Evolutionary conservation across 2,888 invertebrate genomes (phyloP).

Genomic region (Dinocampus coccinellae): DNA sequence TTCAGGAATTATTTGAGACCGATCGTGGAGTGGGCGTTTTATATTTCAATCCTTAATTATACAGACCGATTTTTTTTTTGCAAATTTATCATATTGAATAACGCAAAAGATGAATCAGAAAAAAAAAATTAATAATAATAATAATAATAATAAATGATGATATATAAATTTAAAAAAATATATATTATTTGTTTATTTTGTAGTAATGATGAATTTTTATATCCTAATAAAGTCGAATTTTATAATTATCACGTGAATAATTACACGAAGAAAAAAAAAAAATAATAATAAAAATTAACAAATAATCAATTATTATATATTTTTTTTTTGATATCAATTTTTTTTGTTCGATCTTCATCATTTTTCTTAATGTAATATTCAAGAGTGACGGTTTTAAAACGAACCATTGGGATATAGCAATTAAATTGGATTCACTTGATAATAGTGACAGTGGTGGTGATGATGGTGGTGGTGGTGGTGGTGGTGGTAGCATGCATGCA

Average conservation of each 20-base stretch:
- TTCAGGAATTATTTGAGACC: not conserved
- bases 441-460: not conserved
- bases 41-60: not conserved
- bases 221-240: not conserved
- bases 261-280: not conserved
- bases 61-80: not conserved
- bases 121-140: not conserved
- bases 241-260: not conserved
- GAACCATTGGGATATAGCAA: conserved; percentile 30
- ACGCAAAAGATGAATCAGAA: not conserved
- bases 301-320: not conserved
- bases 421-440: conserved; percentile 44
- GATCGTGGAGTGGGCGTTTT: not conserved
- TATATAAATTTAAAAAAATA: too few relatives aligned
- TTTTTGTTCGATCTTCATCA: not conserved
- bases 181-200: not conserved
- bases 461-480: not conserved
- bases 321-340: not conserved
- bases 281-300: too few relatives aligned
- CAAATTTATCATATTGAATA: too few relatives aligned
- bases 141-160: not conserved
- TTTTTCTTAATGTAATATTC: not conserved
- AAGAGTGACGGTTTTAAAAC: conserved; percentile 46
- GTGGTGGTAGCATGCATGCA: conserved; percentile 4
- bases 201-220: not conserved